Evolutionary conservation across 2,888 invertebrate genomes (phyloP), one percentile per base, ranked within the genome.

Genomic region (Mactromeris polynyma): DNA sequence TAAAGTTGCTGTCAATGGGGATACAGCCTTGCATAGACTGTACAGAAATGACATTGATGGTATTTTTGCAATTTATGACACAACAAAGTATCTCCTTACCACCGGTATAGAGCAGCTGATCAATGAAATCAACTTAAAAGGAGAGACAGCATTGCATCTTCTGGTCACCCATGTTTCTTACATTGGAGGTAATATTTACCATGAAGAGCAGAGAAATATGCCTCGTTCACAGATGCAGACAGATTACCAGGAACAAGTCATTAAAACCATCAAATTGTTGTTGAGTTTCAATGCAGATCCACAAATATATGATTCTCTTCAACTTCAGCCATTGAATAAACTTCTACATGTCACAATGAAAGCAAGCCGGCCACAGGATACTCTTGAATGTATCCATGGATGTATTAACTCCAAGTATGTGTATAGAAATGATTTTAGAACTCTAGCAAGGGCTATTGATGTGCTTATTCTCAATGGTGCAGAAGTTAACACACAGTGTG

Each of bases 251-350:
- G 94, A 96, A 80, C 94, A 96, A 87, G 95, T 96, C 14, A 88
- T 96, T 42, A 90, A 95, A 31, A 95, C 96, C 31, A 89, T 96
- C 6, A 89, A 92, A 58, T 89, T 95, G 33, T 93, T 96, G 31
- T 93, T 96, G 31, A 88, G 94, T 79, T 96, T 96, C 85, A 96
- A 96, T 87, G 96, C 96, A 26, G 96, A 96, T 89, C 95, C 96
- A 0, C 93, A 94, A 81, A 91, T 95, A 64, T 90, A 93, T 42
- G 96, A 96, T 85, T 94, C 93, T 14, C 98, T 98, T 94, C 98
- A 98, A 95, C 98, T 98, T 97, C 98, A 98, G 95, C 98, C 98
- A 80, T 96, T 98, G 84, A 98, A 98, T 96, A 97, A 98, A 93
- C 98, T 98, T 64, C 94, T 97, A 46, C 97, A 96, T 93, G 95